Base-by-base conservation (phyloP, 2,113 vertebrate species). In the Mola mola region DNA sequence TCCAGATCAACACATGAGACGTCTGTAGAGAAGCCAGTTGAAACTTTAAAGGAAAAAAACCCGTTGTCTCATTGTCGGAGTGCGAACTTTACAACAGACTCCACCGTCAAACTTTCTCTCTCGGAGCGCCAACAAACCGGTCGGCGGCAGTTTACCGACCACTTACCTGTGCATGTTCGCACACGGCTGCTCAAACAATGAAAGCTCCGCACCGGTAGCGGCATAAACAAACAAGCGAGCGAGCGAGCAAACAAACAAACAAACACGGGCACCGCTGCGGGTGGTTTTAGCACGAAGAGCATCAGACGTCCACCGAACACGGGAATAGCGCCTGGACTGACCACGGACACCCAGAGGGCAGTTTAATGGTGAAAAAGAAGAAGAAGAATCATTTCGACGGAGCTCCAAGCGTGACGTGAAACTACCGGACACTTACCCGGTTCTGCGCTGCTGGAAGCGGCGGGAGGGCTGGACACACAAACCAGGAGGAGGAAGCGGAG, bases 341-440 rank as follows among this genome's bases (percentile, higher is more conserved):
- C 17, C 51, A 4, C 37, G 8, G 47, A 42, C 33, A 36, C 42
- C 41, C 11, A 31, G 4, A 55, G 15, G 40, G 3, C 28, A 19
- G 2, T 51, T 25, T 26, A 0, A 16, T 34, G 26, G 12, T 34
- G 11, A 21, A 25, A 40, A 33, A 1, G 1, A 4, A 8, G 1
- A 5, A 15, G 9, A 19, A 4, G 9, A 20, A 37, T 50, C 13
- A 44, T 40, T 57, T 40, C 17, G 10, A 37, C 16, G 31, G 16
- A 10, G 12, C 33, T 36, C 5, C 29, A 46, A 22, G 22, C 29
- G 44, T 34, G 49, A 47, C 6, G 12, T 41, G 44, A 64, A 71
- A 44, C 49, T 0, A 31, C 6, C 34, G 65, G 49, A 72, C 80
- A 85, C 89, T 88, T 79, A 89, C 87, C 86, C 66, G 33, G 52